These are phyloP conservation scores for Probosciger aterrimus DNA, from an alignment of 2,113 vertebrate genomes.

Conservation along the genomic window DNA sequence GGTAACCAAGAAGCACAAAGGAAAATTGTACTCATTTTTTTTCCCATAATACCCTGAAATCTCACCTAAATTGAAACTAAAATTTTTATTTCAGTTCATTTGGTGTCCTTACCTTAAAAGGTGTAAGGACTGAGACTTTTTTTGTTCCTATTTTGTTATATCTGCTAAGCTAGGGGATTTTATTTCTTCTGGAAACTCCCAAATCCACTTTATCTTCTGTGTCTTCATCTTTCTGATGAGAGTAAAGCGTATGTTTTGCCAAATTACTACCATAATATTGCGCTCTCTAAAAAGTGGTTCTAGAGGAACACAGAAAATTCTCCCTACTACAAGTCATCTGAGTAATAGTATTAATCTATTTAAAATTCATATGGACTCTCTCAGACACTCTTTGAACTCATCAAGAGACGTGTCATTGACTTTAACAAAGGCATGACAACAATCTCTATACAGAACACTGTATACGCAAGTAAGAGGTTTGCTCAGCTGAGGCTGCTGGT, in stretches of 20 bases:
- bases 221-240: neutral
- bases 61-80: neutral
- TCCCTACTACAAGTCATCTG: neutral
- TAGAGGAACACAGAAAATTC: neutral
- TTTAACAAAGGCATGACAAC: neutral
- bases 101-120: neutral
- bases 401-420: neutral
- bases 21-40: fast-evolving
- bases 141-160: neutral
- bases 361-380: neutral
- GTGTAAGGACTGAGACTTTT: neutral
- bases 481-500: neutral
- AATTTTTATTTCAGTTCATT: neutral
- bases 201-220: neutral
- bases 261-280: neutral
- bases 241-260: neutral
- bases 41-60: neutral
- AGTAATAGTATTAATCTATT: neutral
- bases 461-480: neutral
- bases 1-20: neutral
- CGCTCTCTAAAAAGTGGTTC: neutral
- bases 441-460: neutral
- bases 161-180: neutral
- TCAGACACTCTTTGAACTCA: neutral
- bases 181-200: neutral